A percentile compares a stretch with the other conserved stretches of the same genome.
Evolutionary conservation across 2,797 vertebrate genomes (phyloP).

Genomic region (Malacoraja senta): DNA sequence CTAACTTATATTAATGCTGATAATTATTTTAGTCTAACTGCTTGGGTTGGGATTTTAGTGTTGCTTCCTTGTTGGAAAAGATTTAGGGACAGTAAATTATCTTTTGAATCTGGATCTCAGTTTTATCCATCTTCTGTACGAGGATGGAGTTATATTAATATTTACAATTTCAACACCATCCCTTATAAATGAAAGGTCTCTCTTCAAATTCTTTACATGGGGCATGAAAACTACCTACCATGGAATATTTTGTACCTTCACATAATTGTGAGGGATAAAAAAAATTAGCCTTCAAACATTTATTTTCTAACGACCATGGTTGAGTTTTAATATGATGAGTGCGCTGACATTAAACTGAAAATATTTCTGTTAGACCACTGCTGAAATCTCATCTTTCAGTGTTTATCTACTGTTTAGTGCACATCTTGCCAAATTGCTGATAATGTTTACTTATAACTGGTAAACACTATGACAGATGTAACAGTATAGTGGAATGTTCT

Average conservation of each 20-base stretch:
- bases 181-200: neutral
- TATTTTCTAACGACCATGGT: neutral
- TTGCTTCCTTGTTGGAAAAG: neutral
- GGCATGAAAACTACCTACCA: neutral
- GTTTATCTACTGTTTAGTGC: neutral
- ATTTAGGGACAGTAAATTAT: neutral
- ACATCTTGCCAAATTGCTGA: neutral
- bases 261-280: neutral
- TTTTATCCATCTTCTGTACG: too few species aligned
- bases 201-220: neutral
- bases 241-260: neutral
- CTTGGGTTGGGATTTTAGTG: neutral
- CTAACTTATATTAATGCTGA: neutral
- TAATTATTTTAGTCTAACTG: neutral
- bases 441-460: constrained; percentile 13
- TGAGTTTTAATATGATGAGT: neutral
- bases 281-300: neutral
- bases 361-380: neutral
- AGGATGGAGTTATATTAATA: neutral
- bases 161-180: neutral
- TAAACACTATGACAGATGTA: constrained; percentile 10
- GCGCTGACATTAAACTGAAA: neutral
- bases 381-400: neutral
- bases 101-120: too few species aligned
- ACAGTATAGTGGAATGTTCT: constrained; percentile 24